Evolutionary conservation across 2,888 invertebrate species (phyloP), one percentile per base, ranked within the genome.

Genomic region (Malthinus seriepunctatus): DNA sequence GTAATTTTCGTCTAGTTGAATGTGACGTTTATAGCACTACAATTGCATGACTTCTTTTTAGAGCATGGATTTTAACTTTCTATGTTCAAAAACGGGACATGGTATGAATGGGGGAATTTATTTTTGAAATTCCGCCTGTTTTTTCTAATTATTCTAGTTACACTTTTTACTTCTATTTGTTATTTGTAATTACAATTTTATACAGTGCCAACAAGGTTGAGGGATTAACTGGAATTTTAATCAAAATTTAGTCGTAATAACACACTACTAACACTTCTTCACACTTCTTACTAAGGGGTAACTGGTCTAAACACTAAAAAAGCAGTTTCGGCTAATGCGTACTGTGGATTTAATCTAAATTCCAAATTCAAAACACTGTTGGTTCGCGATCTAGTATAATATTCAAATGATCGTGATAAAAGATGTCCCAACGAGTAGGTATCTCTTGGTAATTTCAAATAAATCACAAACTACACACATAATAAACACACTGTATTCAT

Each of bases 101-200:
- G 76, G 72, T 77, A 77, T 78, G 75, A 77, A 77, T 77, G 78
- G 75, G 74, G 39, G 32, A 44, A 11, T 34, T 47, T 14, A 46
- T 10, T 14, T 46, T 47, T 33, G 45, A 31, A 31, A 38, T 47
- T 54, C 32, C 38, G 38, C n/a, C 47, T 57, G 33, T 47, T 47
- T 38, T 54, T 46, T 42, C 6, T 15, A 23, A 42, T 23, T 23
- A 23, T 23, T 23, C 2, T 23, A 23, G 23, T 23, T 23, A 5
- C 23, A 23, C 3, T 23, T 23, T 23, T 23, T 23, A 23, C 23
- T 5, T 23, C 23, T 23, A 23, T 23, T 23, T 23, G 23, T 23
- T 23, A 23, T 23, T 23, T 23, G 23, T 23, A 23, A 23, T 23
- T 5, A 23, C 23, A 23, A 23, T 23, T 23, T 23, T 23, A 23